Base-by-base conservation (phyloP, 2,888 invertebrate species). In the Scotopteryx bipunctaria region DNA sequence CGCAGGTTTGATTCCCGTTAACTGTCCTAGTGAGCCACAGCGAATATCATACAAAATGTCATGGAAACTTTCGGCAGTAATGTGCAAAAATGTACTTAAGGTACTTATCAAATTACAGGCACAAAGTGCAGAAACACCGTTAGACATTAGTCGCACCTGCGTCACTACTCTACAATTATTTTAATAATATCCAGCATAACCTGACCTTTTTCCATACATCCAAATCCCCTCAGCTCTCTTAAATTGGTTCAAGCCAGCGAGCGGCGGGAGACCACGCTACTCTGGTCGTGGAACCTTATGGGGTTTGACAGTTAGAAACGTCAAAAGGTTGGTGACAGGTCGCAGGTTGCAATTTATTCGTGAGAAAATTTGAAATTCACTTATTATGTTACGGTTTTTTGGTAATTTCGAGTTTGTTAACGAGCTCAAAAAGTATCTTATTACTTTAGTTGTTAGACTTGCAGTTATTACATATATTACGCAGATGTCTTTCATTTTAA, bases 221-320 rank as follows among this genome's bases (percentile, higher is more conserved):
- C 23, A 25, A 16, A 43, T 54, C 40, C 60, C 51, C 52, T 27
- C 49, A 11, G 29, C 2, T 25, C 9, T 19, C 38, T 54, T 21
- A 4, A 15, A 6, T 45, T 57, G 11, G 27, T 57, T 57, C 19
- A 3, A 33, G 8, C 17, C 5, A 6, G 55, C 32, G 21, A 43
- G 19, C 5, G 16, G 8, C 0, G 17, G 33, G 11, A 63, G 80
- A 1, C 70, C 79, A 66, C 53, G 37, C 46, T 68, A 66, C 1
- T 53, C 4, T 78, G 81, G 83, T 32, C 47, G 2, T 9, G 9
- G 15, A 27, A 27, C 71, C 69, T 76, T 77, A 80, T 76, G 73
- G 74, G n/a, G 76, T 75, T 65, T 75, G 83, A 86, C 85, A 84
- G 85, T 87, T 86, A 84, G 70, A 75, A 71, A 74, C 64, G 73